phyloP scores from a whole-genome alignment of 2,888 invertebrate species.

The Scaeva pyrastri region DNA sequence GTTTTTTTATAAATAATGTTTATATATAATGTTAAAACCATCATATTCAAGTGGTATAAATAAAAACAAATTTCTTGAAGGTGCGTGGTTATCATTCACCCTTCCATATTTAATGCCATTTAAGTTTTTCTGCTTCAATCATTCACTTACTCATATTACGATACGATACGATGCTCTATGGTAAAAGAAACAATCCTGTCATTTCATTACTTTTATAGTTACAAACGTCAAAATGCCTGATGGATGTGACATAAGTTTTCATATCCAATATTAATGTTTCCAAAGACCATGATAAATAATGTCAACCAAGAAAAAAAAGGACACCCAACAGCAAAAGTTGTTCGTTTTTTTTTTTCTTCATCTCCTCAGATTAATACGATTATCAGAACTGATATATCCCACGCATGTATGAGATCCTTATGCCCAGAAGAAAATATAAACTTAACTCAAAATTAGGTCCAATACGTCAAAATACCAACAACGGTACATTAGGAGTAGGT shows the following conservation, averaged over 20 bases:
- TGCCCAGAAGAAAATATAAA: conserved; percentile 6
- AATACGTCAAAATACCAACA: conserved; percentile 7
- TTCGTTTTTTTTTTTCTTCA: background rate
- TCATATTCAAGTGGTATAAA: too few relatives aligned
- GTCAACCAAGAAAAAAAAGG: background rate
- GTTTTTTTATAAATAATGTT: too few relatives aligned
- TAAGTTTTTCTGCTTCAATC: background rate
- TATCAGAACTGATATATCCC: conserved; percentile 26
- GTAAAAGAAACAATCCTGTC: conserved; percentile 52
- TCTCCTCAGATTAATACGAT: conserved; percentile 14
- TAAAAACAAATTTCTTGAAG: background rate
- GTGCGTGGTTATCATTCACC: background rate
- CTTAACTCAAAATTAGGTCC: conserved; percentile 36
- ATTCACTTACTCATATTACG: background rate
- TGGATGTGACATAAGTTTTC: conserved; percentile 74
- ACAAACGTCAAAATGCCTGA: conserved; percentile 64
- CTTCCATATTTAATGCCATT: background rate
- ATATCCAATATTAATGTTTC: conserved; percentile 69
- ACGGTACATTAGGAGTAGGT: too few relatives aligned
- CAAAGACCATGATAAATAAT: conserved; percentile 28
- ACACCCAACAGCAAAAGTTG: background rate
- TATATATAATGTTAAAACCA: too few relatives aligned
- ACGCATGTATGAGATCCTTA: background rate
- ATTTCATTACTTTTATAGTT: conserved; percentile 67
- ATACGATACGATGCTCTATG: background rate